Base-by-base conservation (phyloP, 2,113 vertebrate species). In the Arenaria interpres region DNA sequence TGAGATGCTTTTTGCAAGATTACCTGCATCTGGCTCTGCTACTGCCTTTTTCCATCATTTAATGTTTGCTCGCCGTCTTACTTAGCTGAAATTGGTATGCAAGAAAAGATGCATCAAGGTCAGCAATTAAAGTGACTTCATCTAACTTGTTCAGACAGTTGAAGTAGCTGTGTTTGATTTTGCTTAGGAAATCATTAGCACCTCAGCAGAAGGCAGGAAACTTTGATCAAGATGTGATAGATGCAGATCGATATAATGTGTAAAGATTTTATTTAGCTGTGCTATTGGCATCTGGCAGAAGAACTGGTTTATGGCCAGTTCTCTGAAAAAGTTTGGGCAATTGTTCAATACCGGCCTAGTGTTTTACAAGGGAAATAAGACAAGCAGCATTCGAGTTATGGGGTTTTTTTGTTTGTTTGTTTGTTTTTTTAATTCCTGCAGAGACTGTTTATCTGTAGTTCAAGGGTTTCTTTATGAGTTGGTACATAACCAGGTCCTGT, bases 181-280 rank as follows among this genome's bases (percentile, higher is more conserved):
- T 28, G 51, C 87, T 95, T 96, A 95, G 98, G 95, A 98, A 98
- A 98, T 98, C 98, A 48, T 96, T 98, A 97, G 59, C 79, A 78
- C 97, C 97, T 96, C 96, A 97, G 94, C 94, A 93, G 95, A 90
- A 97, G 94, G 96, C 97, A 96, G 97, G 97, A 97, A 97, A 97
- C 97, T 98, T 98, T 98, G 98, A 98, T 98, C 95, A 96, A 87
- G 86, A 84, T 85, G 87, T 93, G 98, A 96, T 96, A 97, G 97
- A 97, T 97, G 98, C 89, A 96, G 96, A 96, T 98, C 97, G 73
- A 98, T 98, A 96, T 53, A 88, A 93, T 33, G 87, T 53, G 93
- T 95, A 97, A 97, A 48, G 96, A 98, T 97, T 95, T 96, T 85
- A 62, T 96, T 97, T 91, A 88, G 74, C 94, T 93, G 53, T 92